phyloP scores from a whole-genome alignment of 2,888 invertebrate genomes.

The Hartigia nigra region DNA sequence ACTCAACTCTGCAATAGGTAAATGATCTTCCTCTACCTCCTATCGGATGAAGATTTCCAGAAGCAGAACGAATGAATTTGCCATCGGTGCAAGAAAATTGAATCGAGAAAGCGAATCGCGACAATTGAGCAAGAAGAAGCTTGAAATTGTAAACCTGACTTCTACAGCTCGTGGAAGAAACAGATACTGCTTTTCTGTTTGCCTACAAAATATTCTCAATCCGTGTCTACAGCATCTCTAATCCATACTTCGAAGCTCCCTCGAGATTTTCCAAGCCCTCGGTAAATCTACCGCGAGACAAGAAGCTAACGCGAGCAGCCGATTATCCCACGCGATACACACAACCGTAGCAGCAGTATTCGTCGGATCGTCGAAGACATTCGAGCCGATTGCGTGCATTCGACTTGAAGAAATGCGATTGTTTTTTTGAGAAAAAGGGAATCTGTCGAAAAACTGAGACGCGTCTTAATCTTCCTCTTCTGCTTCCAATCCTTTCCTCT shows the following conservation, averaged over 20 bases:
- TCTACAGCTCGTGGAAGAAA: constrained; percentile 23
- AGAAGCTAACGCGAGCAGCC: background rate
- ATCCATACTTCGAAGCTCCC: constrained; percentile 16
- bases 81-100: constrained; percentile 52
- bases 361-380: background rate
- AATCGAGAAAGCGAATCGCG: constrained; percentile 20
- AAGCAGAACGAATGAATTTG: constrained; percentile 31
- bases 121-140: background rate
- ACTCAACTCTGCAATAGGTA: no score
- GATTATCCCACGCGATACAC: background rate
- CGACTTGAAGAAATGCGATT: background rate
- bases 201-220: constrained; percentile 24
- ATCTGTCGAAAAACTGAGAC: background rate
- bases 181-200: constrained; percentile 21
- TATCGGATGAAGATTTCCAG: background rate
- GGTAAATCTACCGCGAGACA: background rate
- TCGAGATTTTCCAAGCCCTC: background rate
- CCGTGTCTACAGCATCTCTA: constrained; percentile 22
- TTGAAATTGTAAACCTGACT: constrained; percentile 44
- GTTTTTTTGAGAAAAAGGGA: background rate
- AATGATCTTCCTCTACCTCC: background rate
- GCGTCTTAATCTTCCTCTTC: background rate
- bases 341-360: background rate
- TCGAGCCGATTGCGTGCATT: background rate
- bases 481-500: background rate